Conservation (phyloP, 2,113 vertebrate genomes). For the Erinaceus europaeus region DNA sequence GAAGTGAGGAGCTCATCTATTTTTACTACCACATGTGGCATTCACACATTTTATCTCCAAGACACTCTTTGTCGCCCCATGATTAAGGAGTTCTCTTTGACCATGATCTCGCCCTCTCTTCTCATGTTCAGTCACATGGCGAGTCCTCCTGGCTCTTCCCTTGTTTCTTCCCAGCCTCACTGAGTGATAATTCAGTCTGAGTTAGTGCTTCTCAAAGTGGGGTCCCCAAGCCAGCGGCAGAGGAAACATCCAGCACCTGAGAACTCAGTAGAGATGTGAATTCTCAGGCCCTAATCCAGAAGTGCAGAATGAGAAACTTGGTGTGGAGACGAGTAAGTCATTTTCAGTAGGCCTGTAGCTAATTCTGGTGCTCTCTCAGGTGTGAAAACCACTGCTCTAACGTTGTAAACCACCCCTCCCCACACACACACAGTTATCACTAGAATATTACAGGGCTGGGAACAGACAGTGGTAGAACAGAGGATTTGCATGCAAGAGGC, state of each 20-base stretch:
- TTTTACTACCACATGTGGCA: not conserved
- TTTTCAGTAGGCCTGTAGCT: not conserved
- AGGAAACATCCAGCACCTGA: not conserved
- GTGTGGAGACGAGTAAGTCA: not conserved
- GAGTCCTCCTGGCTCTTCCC: not conserved
- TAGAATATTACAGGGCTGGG: not conserved
- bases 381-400: not conserved
- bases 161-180: not conserved
- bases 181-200: not conserved
- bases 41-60: not conserved
- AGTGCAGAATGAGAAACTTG: not conserved
- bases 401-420: no score
- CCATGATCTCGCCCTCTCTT: not conserved
- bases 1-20: not conserved
- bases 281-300: not conserved
- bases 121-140: not conserved
- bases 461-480: no score
- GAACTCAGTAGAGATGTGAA: not conserved
- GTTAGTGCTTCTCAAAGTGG: not conserved
- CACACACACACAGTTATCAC: no score
- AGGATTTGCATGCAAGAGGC: no score
- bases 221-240: not conserved
- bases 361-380: not conserved
- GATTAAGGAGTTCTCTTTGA: not conserved
- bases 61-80: not conserved